Evolutionary conservation across 1,140 invertebrate species (phyloP), one percentile per base, ranked within the genome.

Genomic region (Limonius californicus): DNA sequence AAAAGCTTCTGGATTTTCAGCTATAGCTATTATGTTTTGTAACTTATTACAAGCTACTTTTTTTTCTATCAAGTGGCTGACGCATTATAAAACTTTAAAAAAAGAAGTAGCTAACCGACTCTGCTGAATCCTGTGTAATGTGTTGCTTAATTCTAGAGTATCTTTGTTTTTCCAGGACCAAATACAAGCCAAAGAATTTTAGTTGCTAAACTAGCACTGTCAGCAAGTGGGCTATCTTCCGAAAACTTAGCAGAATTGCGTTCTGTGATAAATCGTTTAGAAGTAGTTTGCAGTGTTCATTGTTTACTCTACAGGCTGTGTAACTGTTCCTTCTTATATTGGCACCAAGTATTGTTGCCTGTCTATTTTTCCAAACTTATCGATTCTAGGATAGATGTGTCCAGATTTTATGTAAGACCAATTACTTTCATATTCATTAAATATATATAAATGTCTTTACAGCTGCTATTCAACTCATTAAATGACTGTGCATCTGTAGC

Each of bases 271-370:
- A 81, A 83, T 61, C 85, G 85, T 71, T 78, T 90, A 42, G 83
- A 86, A 69, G 73, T 79, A 20, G 79, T 90, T 42, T 81, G 81
- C 67, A 82, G 84, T 71, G 80, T 89, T 35, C 76, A 83, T 54
- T 73, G 80, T 64, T 81, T 80, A 72, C 71, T 92, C 57, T 74
- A 83, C 35, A 72, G 77, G 59, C 81, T 86, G 16, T 89, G 86
- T 72, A 83, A 91, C 74, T 88, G 88, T 68, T 87, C 86, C 35
- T 89, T 90, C 78, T 73, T 94, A n/a, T 89, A 90, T 73, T 92
- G 89, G 86, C 90, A 94, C 79, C 82, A 87, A 70, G 85, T 87
- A 62, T 81, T 94, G 53, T 78, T 92, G 35, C 85, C 87, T 4
- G 83, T 89, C 21, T 94, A 94, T 78, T 85, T 93, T 70, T 80